Percentiles rank a stretch among this genome's conserved stretches.
Conservation (phyloP, 37 sponge, comb jelly and placozoan genomes). For the Beroe forskalii region DNA sequence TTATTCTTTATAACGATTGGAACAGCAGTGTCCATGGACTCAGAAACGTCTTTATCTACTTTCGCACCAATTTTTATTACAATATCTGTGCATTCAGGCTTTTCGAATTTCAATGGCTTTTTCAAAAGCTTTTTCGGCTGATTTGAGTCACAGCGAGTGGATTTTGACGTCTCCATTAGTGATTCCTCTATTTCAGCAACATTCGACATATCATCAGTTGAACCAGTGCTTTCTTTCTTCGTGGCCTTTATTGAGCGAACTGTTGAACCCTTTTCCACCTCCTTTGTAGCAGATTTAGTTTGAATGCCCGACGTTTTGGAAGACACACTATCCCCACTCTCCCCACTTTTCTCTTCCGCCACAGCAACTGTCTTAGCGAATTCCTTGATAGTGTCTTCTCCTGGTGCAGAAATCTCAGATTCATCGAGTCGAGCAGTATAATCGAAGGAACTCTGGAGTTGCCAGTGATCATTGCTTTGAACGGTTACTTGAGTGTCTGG, state of each 20-base stretch:
- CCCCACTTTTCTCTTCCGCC: not conserved
- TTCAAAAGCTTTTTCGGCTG: not conserved
- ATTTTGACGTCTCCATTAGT: not conserved
- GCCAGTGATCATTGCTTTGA: not conserved
- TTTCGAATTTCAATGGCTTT: not conserved
- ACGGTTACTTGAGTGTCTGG: not conserved
- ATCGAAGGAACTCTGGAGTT: slow-evolving; percentile 21
- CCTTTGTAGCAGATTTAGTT: not conserved
- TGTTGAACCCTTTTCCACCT: not conserved
- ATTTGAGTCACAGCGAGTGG: not conserved
- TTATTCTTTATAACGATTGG: not conserved
- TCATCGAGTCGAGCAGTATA: not conserved
- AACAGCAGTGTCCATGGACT: not conserved
- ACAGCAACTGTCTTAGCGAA: not conserved
- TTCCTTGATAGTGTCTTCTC: slow-evolving; percentile 32
- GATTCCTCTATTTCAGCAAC: not conserved
- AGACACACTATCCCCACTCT: not conserved
- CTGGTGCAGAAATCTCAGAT: not conserved
- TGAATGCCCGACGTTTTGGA: not conserved
- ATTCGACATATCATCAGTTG: not conserved
- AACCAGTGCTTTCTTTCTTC: not conserved
- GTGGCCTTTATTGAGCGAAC: not conserved
- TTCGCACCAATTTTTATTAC: not conserved
- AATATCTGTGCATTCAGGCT: not conserved
- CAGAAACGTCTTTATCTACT: not conserved